A percentile compares a stretch with the other conserved stretches of the same genome.
phyloP scores from a whole-genome alignment of 2,888 invertebrate genomes.

The Caradrina kadenii region DNA sequence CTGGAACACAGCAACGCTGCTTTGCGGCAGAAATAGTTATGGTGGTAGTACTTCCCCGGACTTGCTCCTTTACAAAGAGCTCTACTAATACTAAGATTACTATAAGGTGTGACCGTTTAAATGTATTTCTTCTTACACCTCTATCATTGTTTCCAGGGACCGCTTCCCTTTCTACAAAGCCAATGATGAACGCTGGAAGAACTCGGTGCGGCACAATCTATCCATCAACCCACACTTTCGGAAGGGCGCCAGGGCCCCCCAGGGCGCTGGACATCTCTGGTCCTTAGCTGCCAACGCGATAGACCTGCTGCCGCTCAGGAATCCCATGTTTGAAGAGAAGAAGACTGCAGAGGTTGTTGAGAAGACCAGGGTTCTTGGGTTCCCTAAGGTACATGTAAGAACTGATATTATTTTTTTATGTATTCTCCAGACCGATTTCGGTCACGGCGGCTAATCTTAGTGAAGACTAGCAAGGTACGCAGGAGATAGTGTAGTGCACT shows the following conservation, averaged over 20 bases:
- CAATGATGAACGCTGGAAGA: slow-evolving; percentile 98
- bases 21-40: no score
- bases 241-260: slow-evolving; percentile 96
- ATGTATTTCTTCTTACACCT: neutral
- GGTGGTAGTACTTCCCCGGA: no score
- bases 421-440: no score
- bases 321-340: slow-evolving; percentile 73
- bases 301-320: slow-evolving; percentile 82
- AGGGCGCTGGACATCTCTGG: slow-evolving; percentile 97
- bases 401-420: neutral
- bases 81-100: no score
- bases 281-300: slow-evolving; percentile 93
- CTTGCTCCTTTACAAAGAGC: no score
- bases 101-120: neutral
- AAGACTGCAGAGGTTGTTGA: slow-evolving; percentile 66
- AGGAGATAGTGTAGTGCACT: no score
- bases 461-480: no score
- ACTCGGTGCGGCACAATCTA: slow-evolving; percentile 97
- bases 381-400: slow-evolving; percentile 79
- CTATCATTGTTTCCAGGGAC: slow-evolving; percentile 90
- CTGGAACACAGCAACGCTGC: no score
- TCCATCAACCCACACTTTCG: slow-evolving; percentile 97
- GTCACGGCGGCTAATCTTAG: no score
- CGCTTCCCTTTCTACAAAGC: slow-evolving; percentile 97
- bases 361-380: slow-evolving; percentile 75